Percentiles rank a stretch among this genome's conserved stretches.
phyloP scores from a whole-genome alignment of 2,888 invertebrate species.

The Lycia hirtaria region DNA sequence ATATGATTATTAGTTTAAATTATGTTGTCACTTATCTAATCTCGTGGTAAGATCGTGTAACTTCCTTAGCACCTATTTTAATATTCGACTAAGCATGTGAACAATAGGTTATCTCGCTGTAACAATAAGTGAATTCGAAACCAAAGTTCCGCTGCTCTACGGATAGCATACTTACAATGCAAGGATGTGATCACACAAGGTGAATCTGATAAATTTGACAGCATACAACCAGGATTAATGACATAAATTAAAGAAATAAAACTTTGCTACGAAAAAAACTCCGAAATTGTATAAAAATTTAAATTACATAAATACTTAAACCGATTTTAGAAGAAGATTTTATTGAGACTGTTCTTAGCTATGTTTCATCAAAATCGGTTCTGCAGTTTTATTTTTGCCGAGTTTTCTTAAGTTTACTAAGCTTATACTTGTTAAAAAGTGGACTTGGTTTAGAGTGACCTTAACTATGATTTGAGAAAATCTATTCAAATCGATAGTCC shows the following conservation, averaged over 20 bases:
- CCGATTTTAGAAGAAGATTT: no score
- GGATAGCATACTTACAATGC: conserved; percentile 31
- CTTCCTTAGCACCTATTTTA: conserved; percentile 2
- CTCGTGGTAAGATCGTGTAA: conserved; percentile 19
- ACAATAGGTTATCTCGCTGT: conserved; percentile 6
- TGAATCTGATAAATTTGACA: conserved; percentile 18
- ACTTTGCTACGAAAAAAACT: background rate
- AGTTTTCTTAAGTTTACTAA: no score
- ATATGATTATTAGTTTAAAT: background rate
- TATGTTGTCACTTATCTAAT: background rate
- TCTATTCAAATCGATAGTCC: no score
- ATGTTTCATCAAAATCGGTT: no score
- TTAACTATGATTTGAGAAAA: no score
- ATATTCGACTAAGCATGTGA: conserved; percentile 5
- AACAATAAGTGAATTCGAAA: conserved; percentile 29
- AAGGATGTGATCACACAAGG: conserved; percentile 33
- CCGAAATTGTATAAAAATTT: background rate
- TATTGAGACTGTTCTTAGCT: no score
- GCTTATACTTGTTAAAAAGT: no score
- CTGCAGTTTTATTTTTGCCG: no score
- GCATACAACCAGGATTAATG: background rate
- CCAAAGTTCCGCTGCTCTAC: conserved; percentile 17
- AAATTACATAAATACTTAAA: background rate
- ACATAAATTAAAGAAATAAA: background rate
- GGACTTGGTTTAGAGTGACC: no score